These are phyloP conservation scores for Uropetala carovei DNA, from an alignment of 2,888 invertebrate genomes.

Conservation along the genomic window DNA sequence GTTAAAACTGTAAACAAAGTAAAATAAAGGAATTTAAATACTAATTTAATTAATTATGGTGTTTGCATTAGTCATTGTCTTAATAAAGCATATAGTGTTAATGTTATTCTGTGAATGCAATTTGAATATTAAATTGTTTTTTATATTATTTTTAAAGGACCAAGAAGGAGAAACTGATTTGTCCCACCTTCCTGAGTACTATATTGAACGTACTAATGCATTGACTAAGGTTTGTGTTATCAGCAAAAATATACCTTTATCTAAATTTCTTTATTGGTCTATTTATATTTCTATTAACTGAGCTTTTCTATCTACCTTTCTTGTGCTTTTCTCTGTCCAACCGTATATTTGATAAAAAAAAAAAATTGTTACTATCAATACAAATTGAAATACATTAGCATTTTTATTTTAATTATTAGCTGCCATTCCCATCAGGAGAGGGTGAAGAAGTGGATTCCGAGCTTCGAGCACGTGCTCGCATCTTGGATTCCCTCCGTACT, in stretches of 20 bases:
- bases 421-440: slow-evolving; percentile 77
- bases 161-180: slow-evolving; percentile 80
- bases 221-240: slow-evolving; percentile 83
- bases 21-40: too few species aligned
- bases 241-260: background rate
- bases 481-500: slow-evolving; percentile 94
- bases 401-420: slow-evolving; percentile 71
- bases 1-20: too few species aligned
- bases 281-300: background rate
- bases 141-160: slow-evolving; percentile 70
- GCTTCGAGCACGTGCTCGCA: slow-evolving; percentile 79
- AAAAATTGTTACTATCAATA: background rate
- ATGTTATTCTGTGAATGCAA: background rate
- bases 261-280: background rate
- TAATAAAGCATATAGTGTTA: background rate
- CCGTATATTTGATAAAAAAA: background rate
- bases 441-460: slow-evolving; percentile 77
- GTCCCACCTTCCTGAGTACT: slow-evolving; percentile 91
- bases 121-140: background rate
- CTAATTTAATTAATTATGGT: too few species aligned
- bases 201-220: slow-evolving; percentile 91
- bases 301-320: background rate
- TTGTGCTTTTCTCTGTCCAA: background rate
- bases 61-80: slow-evolving; percentile 30
- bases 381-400: background rate